Conservation (phyloP, 2,113 vertebrate species). For the Furnarius figulus region DNA sequence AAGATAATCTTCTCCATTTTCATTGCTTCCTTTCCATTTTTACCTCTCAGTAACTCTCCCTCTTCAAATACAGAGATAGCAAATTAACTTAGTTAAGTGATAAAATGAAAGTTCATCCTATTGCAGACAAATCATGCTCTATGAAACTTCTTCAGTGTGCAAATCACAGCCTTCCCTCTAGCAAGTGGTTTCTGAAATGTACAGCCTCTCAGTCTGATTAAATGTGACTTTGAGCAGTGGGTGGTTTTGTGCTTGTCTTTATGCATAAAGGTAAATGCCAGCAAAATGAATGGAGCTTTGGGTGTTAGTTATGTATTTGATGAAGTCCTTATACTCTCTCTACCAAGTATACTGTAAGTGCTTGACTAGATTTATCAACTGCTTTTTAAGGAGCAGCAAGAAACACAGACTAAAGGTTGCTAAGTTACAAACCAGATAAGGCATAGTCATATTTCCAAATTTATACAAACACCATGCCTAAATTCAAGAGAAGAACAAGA, state of each 20-base stretch:
- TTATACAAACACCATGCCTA: slow-evolving; percentile 48
- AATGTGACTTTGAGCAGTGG: slow-evolving; percentile 57
- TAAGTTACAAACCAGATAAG: slow-evolving; percentile 70
- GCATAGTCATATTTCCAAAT: slow-evolving; percentile 56
- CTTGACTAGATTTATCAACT: slow-evolving; percentile 47
- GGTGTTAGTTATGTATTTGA: slow-evolving; percentile 33
- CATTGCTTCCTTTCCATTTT: background rate
- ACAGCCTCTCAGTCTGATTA: slow-evolving; percentile 43
- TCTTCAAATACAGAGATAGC: background rate
- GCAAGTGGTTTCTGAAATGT: slow-evolving; percentile 2
- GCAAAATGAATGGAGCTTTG: slow-evolving; percentile 17
- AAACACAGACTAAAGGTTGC: slow-evolving; percentile 69
- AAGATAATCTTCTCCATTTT: background rate
- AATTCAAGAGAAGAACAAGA: slow-evolving; percentile 42
- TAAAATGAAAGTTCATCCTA: background rate
- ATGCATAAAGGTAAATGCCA: slow-evolving; percentile 28
- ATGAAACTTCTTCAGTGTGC: background rate
- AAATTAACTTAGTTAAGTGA: background rate
- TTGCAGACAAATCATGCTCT: background rate
- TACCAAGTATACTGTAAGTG: background rate
- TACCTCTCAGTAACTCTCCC: background rate
- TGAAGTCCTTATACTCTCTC: background rate
- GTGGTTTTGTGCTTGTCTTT: slow-evolving; percentile 36
- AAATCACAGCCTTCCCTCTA: slow-evolving; percentile 29
- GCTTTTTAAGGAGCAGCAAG: slow-evolving; percentile 23